phyloP scores from a whole-genome alignment of 2,113 vertebrate species.

The Tragelaphus strepsiceros region DNA sequence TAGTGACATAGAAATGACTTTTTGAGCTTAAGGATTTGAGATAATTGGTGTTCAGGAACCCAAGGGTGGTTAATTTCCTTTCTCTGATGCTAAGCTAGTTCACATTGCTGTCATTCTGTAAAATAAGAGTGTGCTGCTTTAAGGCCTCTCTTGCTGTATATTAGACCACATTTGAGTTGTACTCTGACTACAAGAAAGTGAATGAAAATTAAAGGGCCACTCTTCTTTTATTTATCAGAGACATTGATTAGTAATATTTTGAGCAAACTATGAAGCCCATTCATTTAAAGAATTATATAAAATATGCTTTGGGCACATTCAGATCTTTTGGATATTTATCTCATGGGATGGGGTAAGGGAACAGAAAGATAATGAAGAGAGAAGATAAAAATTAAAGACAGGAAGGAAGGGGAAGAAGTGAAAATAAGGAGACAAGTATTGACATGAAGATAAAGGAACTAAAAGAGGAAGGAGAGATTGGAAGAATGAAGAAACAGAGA shows the following conservation, averaged over 20 bases:
- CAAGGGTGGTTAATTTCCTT: background rate
- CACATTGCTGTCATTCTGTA: background rate
- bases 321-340: background rate
- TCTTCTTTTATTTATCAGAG: background rate
- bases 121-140: background rate
- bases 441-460: background rate
- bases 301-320: background rate
- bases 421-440: background rate
- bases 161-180: background rate
- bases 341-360: fast-evolving
- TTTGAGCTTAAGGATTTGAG: conserved; percentile 18
- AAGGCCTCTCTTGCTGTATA: background rate
- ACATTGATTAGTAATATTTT: background rate
- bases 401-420: background rate
- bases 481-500: background rate
- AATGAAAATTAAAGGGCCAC: conserved; percentile 40
- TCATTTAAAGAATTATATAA: background rate
- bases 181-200: background rate
- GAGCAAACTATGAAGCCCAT: background rate
- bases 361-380: background rate
- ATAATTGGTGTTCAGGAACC: conserved; percentile 43
- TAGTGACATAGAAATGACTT: conserved; percentile 30
- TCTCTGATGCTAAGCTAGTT: background rate
- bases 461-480: background rate
- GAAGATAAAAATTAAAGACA: background rate